A percentile compares a stretch with the other conserved stretches of the same genome.
Conservation (phyloP, 2,113 vertebrate species). For the Asarcornis scutulata region DNA sequence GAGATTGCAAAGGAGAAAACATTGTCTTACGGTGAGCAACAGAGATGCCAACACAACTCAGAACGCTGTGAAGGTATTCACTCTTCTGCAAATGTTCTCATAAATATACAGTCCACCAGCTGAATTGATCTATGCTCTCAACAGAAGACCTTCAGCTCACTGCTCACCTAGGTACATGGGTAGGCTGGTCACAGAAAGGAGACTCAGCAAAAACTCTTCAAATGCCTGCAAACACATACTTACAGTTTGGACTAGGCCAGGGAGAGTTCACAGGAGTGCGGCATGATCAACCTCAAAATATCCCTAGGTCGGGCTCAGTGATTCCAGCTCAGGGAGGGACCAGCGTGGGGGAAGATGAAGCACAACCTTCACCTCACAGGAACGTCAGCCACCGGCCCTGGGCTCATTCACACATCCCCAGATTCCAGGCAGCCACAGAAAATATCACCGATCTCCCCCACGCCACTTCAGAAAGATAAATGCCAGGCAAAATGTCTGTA, state of each 20-base stretch:
- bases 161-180: neutral
- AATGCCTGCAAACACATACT: neutral
- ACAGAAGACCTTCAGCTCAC: neutral
- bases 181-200: neutral
- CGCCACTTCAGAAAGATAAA: neutral
- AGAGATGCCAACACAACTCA: rapidly evolving
- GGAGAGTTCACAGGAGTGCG: neutral
- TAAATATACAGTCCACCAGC: neutral
- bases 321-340: neutral
- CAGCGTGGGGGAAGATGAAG: neutral
- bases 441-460: no score
- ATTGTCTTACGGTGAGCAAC: rapidly evolving
- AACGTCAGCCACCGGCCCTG: no score
- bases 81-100: rapidly evolving
- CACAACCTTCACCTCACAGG: no score
- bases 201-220: neutral
- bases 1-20: neutral
- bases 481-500: neutral
- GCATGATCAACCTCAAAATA: neutral
- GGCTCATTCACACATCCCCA: no score
- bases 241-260: neutral
- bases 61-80: rapidly evolving
- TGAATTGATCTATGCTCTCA: neutral
- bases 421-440: no score
- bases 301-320: neutral